Base-by-base conservation (phyloP, 2,888 invertebrate genomes). In the Coenonympha arcania region DNA sequence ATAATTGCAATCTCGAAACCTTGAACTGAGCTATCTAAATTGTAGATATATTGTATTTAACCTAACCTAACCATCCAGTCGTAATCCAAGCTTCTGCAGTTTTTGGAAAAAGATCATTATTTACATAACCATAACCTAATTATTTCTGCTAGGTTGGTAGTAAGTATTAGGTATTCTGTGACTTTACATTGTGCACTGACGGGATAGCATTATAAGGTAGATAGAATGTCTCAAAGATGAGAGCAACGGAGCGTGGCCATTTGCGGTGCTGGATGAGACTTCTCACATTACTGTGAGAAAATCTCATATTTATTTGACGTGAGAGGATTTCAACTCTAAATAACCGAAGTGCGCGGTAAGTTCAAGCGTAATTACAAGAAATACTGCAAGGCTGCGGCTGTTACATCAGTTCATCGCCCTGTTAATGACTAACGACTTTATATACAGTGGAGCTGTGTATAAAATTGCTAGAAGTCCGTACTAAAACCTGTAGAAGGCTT, bases 211-310 rank as follows among this genome's bases (percentile, higher is more conserved):
- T n/a, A n/a, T n/a, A n/a, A n/a, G n/a, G n/a, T n/a, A n/a, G n/a
- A n/a, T n/a, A 42, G 45, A 49, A 46, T 26, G 47, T 52, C 48
- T 49, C 52, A 48, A 34, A 44, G 46, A 54, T 37, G 45, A 48
- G 44, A 50, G 57, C 62, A 60, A 33, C 57, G 53, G 61, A 63
- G 59, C 63, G 62, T 55, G 52, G 59, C 64, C 48, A 50, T 52
- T 58, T 57, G 57, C 53, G 61, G 54, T 53, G 50, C 49, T 59
- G 57, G 56, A 54, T 59, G 57, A 52, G 53, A 47, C 60, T 58
- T 66, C 66, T 66, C 64, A 59, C 56, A 48, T 68, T 68, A 64
- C 66, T 60, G 56, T 67, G 68, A 62, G 68, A 68, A 67, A 63
- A 59, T 58, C 50, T 54, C 50, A 42, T 55, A 50, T 55, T n/a